Evolutionary conservation across 2,888 invertebrate species (phyloP).

Genomic region (Zeuzera pyrina): DNA sequence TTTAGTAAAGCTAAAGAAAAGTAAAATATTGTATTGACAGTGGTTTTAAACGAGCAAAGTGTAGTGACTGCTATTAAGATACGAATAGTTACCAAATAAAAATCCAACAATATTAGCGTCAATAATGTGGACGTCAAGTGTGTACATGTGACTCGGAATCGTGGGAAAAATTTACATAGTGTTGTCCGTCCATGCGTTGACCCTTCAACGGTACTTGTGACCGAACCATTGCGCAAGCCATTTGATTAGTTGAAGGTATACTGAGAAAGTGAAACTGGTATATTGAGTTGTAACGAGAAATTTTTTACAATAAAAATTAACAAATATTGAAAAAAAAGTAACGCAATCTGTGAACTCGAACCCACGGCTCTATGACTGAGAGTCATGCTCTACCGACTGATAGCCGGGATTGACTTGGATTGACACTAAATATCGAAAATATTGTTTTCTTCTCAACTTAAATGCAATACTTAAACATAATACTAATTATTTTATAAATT

Average conservation of each 20-base stretch:
- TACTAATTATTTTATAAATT: too few species aligned
- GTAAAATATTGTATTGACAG: too few species aligned
- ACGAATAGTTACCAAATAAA: slow-evolving; percentile 31
- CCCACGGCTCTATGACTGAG: slow-evolving; percentile 78
- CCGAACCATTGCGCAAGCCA: slow-evolving; percentile 33
- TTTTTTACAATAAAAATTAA: neutral
- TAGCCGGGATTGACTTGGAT: slow-evolving; percentile 72
- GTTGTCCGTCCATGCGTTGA: slow-evolving; percentile 39
- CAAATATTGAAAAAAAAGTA: slow-evolving; percentile 28
- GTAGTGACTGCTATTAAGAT: slow-evolving; percentile 35
- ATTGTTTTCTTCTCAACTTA: too few species aligned
- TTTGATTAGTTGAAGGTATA: slow-evolving; percentile 23
- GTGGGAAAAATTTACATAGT: slow-evolving; percentile 50
- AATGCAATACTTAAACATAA: too few species aligned
- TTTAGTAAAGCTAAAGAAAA: too few species aligned
- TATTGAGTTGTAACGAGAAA: neutral
- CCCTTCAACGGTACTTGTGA: slow-evolving; percentile 44
- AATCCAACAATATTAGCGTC: slow-evolving; percentile 27
- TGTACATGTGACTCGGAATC: slow-evolving; percentile 34
- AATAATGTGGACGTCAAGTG: slow-evolving; percentile 21
- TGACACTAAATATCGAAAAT: too few species aligned
- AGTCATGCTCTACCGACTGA: slow-evolving; percentile 75
- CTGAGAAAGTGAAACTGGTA: slow-evolving; percentile 10
- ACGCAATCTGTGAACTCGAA: slow-evolving; percentile 78
- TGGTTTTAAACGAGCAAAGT: too few species aligned